A percentile compares a stretch with the other conserved stretches of the same genome.
Evolutionary conservation across 2,797 vertebrate genomes (phyloP).

Genomic region (Aplochiton taeniatus): DNA sequence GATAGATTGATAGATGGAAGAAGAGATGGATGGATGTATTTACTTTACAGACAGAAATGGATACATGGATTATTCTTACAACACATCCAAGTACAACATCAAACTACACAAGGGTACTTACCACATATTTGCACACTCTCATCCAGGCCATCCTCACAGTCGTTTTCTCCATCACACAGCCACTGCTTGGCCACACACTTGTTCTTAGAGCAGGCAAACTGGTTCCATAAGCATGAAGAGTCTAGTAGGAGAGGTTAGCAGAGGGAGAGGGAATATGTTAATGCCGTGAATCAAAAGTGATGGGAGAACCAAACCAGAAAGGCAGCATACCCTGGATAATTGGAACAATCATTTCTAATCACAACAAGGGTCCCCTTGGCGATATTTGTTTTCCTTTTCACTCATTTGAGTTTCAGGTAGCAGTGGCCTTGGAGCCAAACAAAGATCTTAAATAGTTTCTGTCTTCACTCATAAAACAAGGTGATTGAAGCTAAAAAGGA

Average conservation of each 20-base stretch:
- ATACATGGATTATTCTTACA: too few relatives aligned
- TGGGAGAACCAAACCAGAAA: constrained; percentile 39
- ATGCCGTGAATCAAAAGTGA: constrained; percentile 53
- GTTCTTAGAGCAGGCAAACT: constrained; percentile 96
- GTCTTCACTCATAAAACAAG: neutral
- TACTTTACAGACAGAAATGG: too few relatives aligned
- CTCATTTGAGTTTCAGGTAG: constrained; percentile 26
- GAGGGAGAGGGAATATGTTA: constrained; percentile 21
- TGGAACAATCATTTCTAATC: constrained; percentile 49
- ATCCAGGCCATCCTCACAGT: constrained; percentile 92
- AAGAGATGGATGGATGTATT: too few relatives aligned
- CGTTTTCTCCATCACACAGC: constrained; percentile 95
- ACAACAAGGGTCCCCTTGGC: constrained; percentile 45
- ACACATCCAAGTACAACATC: too few relatives aligned
- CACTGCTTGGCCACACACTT: constrained; percentile 98
- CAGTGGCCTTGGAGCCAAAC: constrained; percentile 10
- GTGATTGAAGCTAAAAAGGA: too few relatives aligned
- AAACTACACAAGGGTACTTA: constrained; percentile 56
- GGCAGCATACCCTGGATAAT: constrained; percentile 27
- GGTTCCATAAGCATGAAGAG: constrained; percentile 96
- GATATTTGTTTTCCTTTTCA: constrained; percentile 34
- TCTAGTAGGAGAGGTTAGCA: constrained; percentile 68
- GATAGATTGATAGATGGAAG: too few relatives aligned
- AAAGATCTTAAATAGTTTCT: constrained; percentile 9
- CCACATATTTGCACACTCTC: constrained; percentile 92